Evolutionary conservation across 2,888 invertebrate species (phyloP).

Genomic region (Keiferia lycopersicella): DNA sequence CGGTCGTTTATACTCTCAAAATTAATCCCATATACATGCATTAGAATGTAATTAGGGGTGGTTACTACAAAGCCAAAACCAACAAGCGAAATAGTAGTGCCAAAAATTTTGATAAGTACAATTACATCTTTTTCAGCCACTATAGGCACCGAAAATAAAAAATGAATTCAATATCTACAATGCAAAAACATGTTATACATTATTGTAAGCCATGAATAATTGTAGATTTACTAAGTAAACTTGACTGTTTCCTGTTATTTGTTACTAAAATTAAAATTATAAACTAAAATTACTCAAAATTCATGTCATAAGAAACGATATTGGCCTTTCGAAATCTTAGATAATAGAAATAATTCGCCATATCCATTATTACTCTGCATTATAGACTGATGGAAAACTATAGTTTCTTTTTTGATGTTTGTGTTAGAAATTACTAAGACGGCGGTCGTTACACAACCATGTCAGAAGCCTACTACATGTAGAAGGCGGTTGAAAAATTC

Average conservation of each 20-base stretch:
- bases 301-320: constrained; percentile 6
- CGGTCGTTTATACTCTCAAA: no score
- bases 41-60: background rate
- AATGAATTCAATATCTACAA: background rate
- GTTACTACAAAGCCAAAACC: constrained; percentile 2
- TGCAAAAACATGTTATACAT: background rate
- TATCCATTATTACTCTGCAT: background rate
- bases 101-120: background rate
- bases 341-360: background rate
- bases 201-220: background rate
- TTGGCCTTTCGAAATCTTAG: constrained; percentile 17
- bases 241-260: background rate
- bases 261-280: background rate
- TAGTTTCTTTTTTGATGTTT: no score
- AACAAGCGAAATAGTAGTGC: constrained; percentile 5
- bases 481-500: no score
- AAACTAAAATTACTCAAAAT: background rate
- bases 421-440: no score
- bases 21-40: no score
- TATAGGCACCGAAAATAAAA: background rate
- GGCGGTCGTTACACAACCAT: no score
- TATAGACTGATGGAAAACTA: no score
- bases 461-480: no score
- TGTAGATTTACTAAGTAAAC: background rate
- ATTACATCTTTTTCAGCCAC: background rate